Base-by-base conservation (phyloP, 2,797 vertebrate species). In the Chrosomus eos region DNA sequence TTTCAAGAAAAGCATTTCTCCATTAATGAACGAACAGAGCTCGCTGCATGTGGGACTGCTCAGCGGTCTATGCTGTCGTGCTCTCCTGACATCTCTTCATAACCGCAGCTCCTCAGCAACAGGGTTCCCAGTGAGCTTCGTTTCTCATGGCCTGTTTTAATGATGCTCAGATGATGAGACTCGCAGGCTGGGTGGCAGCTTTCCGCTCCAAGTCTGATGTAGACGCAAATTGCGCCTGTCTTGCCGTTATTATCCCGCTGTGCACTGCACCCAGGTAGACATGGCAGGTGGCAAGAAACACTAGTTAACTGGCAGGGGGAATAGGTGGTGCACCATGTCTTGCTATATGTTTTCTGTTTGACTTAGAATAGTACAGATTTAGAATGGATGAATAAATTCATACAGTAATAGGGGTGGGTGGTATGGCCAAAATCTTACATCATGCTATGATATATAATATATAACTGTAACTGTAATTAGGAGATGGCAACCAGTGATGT, bases 121-220 rank as follows among this genome's bases (percentile, higher is more conserved):
- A 73, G 64, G 71, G 81, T 80, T 77, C 23, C 73, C 4, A 40
- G 31, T 9, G 76, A 53, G 70, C 80, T 90, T 87, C 72, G 86
- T 90, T 89, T 88, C 90, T 66, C 87, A 86, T 85, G 67, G 74
- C 88, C 86, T 19, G 7, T 89, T 87, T 91, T 94, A 95, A 95
- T 94, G 92, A 94, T 93, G 93, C 92, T 91, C 92, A 92, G 92
- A 94, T 95, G 93, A 94, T 93, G 92, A 94, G 93, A 89, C 93
- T 94, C 93, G 92, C 89, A 92, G 93, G 91, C 92, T 91, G 86
- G 91, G 90, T 92, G 91, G 93, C 92, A 93, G 93, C 94, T 93
- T 93, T 93, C 91, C 88, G 90, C 91, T 90, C 93, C 91, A 91
- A 92, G 93, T 93, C 93, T 75, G 92, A 93, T 94, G 92, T 92